Conservation (phyloP, 64 coral and sea anemone species). For the Orbicella faveolata region DNA sequence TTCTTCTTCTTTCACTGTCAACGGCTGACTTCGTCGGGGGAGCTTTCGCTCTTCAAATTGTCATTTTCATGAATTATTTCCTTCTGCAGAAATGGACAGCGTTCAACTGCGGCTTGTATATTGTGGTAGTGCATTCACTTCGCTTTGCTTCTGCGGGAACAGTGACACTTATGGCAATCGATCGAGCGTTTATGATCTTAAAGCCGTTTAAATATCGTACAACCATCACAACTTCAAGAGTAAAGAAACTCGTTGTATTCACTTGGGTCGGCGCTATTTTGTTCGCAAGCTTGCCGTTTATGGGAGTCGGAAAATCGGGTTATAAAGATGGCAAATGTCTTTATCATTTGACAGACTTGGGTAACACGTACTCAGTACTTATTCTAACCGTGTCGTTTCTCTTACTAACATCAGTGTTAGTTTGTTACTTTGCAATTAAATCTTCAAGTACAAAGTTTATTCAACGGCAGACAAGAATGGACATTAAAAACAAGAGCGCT, state of each 20-base stretch:
- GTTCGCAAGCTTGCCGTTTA: slow-evolving; percentile 50
- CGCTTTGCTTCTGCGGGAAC: slow-evolving; percentile 56
- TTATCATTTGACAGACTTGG: too few relatives aligned
- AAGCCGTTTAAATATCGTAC: slow-evolving; percentile 80
- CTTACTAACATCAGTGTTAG: slow-evolving; percentile 55
- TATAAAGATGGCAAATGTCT: slow-evolving; percentile 16
- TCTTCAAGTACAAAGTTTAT: slow-evolving; percentile 58
- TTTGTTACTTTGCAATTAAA: slow-evolving; percentile 70
- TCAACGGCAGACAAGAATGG: too few relatives aligned
- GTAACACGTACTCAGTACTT: background rate
- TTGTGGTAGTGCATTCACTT: slow-evolving; percentile 60
- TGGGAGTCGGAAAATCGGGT: slow-evolving; percentile 20
- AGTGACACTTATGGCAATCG: too few relatives aligned
- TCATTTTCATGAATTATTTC: slow-evolving; percentile 93
- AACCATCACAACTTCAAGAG: slow-evolving; percentile 60
- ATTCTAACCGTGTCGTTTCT: slow-evolving; percentile 61
- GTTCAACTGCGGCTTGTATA: slow-evolving; percentile 61
- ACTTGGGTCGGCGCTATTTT: slow-evolving; percentile 70
- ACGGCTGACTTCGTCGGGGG: slow-evolving; percentile 83
- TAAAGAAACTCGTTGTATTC: slow-evolving; percentile 45
- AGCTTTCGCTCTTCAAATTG: slow-evolving; percentile 69
- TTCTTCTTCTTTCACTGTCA: slow-evolving; percentile 79
- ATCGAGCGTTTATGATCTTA: too few relatives aligned
- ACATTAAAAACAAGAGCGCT: too few relatives aligned
- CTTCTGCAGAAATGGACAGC: slow-evolving; percentile 49